Base-by-base conservation (phyloP, 2,888 invertebrate genomes). In the Athalia rosae region DNA sequence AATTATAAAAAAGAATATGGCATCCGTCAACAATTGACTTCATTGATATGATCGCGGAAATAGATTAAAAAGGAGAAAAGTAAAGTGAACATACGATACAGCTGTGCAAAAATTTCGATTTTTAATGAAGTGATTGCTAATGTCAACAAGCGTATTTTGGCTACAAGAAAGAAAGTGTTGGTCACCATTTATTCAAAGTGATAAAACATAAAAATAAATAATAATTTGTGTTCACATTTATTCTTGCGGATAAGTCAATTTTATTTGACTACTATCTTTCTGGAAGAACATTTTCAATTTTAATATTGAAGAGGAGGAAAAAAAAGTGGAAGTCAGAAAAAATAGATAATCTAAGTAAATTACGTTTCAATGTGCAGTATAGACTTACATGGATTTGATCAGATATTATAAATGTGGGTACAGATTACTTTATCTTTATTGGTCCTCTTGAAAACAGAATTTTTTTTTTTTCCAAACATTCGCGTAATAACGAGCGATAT, bases 51-150 rank as follows among this genome's bases (percentile, higher is more conserved):
- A 71, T 71, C 71, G 58, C 71, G 56, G 41, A 71, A 58, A 61
- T 13, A 43, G 71, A 58, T 71, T 11, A 11, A 7, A 71, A 58
- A 58, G 53, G n/a, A 11, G 53, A 53, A 53, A 8, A 53, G 53
- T 28, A 67, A 53, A 28, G 28, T 2, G 28, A 28, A 28, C 28
- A 28, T 28, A 28, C 28, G 28, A 28, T 0, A 71, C 71, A 71
- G 45, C 15, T 71, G 43, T 71, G 56, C 11, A 71, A 58, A 71
- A 71, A 71, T 71, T 58, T 43, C 56, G 56, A 67, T 71, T 71
- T 71, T 71, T 58, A 71, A 71, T 28, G 71, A 71, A 71, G 71
- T 71, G 71, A 71, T 71, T 71, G 71, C 56, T 58, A 28, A 56
- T 71, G 56, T 71, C 71, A n/a, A 71, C 15, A 15, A 71, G 56